Evolutionary conservation across 2,888 invertebrate genomes (phyloP).

Genomic region (Hanleya hanleyi): DNA sequence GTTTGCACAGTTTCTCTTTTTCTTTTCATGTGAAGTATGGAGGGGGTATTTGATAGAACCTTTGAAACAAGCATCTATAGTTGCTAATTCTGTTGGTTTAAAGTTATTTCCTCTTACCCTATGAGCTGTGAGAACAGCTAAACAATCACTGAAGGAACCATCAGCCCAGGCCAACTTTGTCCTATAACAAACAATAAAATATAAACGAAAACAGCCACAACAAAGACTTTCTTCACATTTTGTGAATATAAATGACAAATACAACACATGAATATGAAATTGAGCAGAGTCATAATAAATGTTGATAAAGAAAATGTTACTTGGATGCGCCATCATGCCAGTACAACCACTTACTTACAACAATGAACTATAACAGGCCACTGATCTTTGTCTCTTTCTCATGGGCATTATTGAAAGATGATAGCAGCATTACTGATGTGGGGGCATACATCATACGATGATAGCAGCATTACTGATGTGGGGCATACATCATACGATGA

Average conservation of each 20-base stretch:
- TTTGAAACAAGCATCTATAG: background rate
- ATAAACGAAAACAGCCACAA: background rate
- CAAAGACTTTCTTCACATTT: background rate
- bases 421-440: too few relatives aligned
- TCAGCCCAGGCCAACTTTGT: conserved; percentile 88
- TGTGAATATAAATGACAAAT: background rate
- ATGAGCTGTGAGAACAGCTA: conserved; percentile 87
- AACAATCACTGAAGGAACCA: conserved; percentile 87
- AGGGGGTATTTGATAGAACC: background rate
- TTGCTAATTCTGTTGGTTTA: background rate
- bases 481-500: too few relatives aligned
- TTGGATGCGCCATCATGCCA: background rate
- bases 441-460: too few relatives aligned
- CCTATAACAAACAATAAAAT: conserved; percentile 76
- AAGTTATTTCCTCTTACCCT: conserved; percentile 77
- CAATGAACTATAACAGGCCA: too few relatives aligned
- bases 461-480: too few relatives aligned
- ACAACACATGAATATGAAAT: background rate
- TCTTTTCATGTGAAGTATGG: too few relatives aligned
- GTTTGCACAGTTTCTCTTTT: too few relatives aligned
- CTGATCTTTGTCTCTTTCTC: too few relatives aligned
- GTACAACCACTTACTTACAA: background rate
- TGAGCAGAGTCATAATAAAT: background rate
- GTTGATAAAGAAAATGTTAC: background rate
- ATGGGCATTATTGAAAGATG: too few relatives aligned